Conservation (phyloP, 2,888 invertebrate species). For the Drosophila nr. medialis region DNA sequence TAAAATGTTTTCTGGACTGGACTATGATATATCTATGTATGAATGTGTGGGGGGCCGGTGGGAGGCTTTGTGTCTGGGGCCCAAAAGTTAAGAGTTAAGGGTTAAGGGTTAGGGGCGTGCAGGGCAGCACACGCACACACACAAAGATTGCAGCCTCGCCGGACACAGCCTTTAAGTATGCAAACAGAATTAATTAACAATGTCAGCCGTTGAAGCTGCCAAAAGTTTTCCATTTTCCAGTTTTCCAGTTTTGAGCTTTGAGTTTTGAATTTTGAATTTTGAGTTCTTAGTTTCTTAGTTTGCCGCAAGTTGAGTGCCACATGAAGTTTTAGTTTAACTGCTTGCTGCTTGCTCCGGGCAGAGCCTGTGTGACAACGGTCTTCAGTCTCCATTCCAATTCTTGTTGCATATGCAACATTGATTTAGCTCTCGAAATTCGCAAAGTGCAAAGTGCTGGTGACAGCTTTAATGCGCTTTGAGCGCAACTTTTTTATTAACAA, state of each 20-base stretch:
- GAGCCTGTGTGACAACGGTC: constrained; percentile 52
- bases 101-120: constrained; percentile 11
- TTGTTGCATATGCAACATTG: constrained; percentile 23
- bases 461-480: constrained; percentile 30
- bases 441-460: constrained; percentile 37
- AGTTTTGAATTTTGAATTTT: background rate
- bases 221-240: constrained; percentile 36
- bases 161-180: constrained; percentile 61
- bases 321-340: constrained; percentile 39
- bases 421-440: constrained; percentile 24
- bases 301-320: constrained; percentile 40
- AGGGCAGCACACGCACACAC: background rate
- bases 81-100: constrained; percentile 30
- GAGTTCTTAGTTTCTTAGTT: constrained; percentile 22
- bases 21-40: constrained; percentile 32
- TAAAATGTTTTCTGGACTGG: constrained; percentile 39
- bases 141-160: constrained; percentile 18
- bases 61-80: constrained; percentile 1
- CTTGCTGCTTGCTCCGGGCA: constrained; percentile 5
- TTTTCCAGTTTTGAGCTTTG: constrained; percentile 6
- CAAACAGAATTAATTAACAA: constrained; percentile 71
- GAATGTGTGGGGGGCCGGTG: background rate
- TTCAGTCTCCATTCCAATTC: constrained; percentile 1
- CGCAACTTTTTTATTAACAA: constrained; percentile 39
- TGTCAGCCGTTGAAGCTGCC: constrained; percentile 46